phyloP scores from a whole-genome alignment of 2,888 invertebrate species.

The Malacosoma neustria region DNA sequence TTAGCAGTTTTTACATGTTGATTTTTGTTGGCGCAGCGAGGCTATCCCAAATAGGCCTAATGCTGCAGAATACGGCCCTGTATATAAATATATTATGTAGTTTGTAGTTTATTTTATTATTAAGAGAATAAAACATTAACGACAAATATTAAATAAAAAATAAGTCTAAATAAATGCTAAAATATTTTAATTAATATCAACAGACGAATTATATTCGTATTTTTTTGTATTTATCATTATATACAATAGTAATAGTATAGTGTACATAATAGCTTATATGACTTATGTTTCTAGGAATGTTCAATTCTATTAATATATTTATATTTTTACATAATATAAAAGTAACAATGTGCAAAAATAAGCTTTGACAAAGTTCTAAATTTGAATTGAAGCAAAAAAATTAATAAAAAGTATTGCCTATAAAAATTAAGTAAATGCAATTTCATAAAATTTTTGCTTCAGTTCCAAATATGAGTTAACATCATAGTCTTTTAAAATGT shows the following conservation, averaged over 20 bases:
- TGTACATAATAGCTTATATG: neutral
- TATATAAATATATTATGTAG: too few species aligned
- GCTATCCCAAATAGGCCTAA: too few species aligned
- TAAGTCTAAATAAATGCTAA: slow-evolving; percentile 19
- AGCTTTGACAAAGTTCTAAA: neutral
- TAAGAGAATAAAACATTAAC: too few species aligned
- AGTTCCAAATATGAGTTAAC: neutral
- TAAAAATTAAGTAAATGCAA: neutral
- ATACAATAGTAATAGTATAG: slow-evolving; percentile 12
- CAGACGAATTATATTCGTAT: slow-evolving; percentile 56
- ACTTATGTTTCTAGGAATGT: neutral
- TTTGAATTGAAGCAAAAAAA: neutral
- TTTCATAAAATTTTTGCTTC: neutral
- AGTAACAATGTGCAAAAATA: neutral
- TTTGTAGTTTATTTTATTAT: too few species aligned
- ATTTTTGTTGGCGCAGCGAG: too few species aligned
- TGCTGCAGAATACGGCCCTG: too few species aligned
- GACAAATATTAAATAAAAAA: slow-evolving; percentile 1
- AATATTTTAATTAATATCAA: slow-evolving; percentile 43
- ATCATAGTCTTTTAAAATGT: neutral
- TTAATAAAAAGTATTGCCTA: neutral
- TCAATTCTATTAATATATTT: neutral
- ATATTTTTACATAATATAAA: too few species aligned
- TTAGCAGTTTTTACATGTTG: too few species aligned
- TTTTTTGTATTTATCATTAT: slow-evolving; percentile 21